Evolutionary conservation across 2,797 vertebrate species (phyloP), one percentile per base, ranked within the genome.

Genomic region (Streptopelia turtur): DNA sequence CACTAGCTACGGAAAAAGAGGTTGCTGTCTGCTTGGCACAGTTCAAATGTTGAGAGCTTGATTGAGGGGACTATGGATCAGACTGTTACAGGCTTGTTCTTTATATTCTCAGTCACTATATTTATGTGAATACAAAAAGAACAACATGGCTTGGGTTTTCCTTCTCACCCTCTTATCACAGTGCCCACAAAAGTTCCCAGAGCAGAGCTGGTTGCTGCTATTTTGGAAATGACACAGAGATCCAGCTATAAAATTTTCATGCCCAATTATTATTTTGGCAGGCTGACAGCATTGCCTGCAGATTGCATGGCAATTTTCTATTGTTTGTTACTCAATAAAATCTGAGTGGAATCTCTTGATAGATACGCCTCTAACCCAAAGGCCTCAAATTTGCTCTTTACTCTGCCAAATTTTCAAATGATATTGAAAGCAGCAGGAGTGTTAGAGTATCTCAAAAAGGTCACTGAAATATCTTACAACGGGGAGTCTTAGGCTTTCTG

Each of bases 201-300:
- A 93, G 77, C 74, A 90, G 70, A 93, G 57, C 1, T 90, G 21
- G 86, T 83, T 93, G 88, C 92, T 95, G 90, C 92, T 96, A 85
- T 93, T 96, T 95, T 96, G 90, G 90, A 95, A 85, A 83, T 0
- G 5, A 78, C 68, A 92, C 27, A 85, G 70, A 88, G 50, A 81
- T 74, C n/a, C 77, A 93, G 72, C 88, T 87, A 95, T 85, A 94
- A 96, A 92, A 93, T 94, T 90, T 95, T 95, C 90, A 96, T 95
- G 94, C 78, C 83, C 94, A 95, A 92, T 96, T 95, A 95, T 86
- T 93, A 88, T 83, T 94, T 89, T 97, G 95, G 95, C 92, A 92
- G 89, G 57, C 47, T 87, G 78, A 93, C 81, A 93, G 77, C 1
- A 0, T 64, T 71, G 81, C 88, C 86, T 92, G 83, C 86, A 96